Conservation (phyloP, 2,888 invertebrate species). For the Drosophila dives region DNA sequence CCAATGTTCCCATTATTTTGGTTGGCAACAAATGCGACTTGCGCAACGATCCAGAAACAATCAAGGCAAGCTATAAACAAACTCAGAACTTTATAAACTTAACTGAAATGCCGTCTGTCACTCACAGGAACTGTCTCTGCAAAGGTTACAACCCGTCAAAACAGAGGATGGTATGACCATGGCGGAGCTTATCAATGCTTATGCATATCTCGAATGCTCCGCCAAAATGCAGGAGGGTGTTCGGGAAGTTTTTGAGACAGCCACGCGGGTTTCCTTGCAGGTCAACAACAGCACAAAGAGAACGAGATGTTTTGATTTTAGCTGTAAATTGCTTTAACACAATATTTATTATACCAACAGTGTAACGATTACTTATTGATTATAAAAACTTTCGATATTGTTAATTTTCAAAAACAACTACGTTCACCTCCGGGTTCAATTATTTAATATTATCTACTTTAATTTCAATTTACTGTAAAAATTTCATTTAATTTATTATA, state of each 20-base stretch:
- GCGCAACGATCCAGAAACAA: conserved; percentile 95
- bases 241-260: conserved; percentile 99
- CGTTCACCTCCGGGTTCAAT: conserved; percentile 1
- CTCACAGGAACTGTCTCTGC: conserved; percentile 92
- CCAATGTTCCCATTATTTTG: conserved; percentile 98
- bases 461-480: conserved; percentile 14
- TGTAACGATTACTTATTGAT: neutral
- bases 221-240: conserved; percentile 99
- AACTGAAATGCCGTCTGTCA: neutral
- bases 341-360: neutral
- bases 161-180: conserved; percentile 97
- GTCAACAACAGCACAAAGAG: conserved; percentile 94
- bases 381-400: neutral
- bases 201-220: conserved; percentile 98
- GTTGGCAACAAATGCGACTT: conserved; percentile 99
- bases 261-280: conserved; percentile 95
- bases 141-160: conserved; percentile 98
- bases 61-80: conserved; percentile 85
- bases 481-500: neutral
- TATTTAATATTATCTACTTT: conserved; percentile 15
- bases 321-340: conserved; percentile 78
- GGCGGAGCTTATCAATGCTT: conserved; percentile 99
- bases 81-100: neutral
- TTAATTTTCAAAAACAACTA: neutral
- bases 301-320: conserved; percentile 92